Evolutionary conservation across 2,113 vertebrate species (phyloP).

Genomic region (Butorides virescens): DNA sequence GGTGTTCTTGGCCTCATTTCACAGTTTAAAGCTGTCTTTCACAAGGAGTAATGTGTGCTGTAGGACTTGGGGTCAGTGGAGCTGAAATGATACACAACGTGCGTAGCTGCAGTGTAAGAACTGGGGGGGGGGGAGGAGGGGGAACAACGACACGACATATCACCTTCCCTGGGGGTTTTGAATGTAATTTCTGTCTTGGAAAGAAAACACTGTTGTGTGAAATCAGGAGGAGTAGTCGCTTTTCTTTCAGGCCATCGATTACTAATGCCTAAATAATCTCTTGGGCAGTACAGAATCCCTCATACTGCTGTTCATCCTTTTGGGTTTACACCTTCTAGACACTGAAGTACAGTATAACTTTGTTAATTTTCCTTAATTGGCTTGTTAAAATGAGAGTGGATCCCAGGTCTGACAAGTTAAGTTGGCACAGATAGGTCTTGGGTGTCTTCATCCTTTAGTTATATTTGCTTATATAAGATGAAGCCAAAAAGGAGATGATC

Average conservation of each 20-base stretch:
- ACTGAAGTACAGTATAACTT: not conserved
- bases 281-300: not conserved
- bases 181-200: not conserved
- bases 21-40: not conserved
- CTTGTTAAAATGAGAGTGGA: not conserved
- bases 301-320: not conserved
- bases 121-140: accelerated
- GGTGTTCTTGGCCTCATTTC: not conserved
- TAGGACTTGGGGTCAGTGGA: not conserved
- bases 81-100: not conserved
- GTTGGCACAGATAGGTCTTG: not conserved
- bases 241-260: not conserved
- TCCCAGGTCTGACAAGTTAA: not conserved
- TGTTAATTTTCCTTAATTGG: not conserved
- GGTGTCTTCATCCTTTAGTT: not conserved
- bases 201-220: not conserved
- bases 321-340: not conserved
- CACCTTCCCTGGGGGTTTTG: not conserved
- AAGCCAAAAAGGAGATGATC: not conserved
- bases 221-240: not conserved
- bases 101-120: not conserved
- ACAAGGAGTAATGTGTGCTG: not conserved
- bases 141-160: not conserved
- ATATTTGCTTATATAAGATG: accelerated
- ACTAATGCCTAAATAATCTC: not conserved